Conservation (phyloP, 2,888 invertebrate genomes). For the Amblyteles armatorius region DNA sequence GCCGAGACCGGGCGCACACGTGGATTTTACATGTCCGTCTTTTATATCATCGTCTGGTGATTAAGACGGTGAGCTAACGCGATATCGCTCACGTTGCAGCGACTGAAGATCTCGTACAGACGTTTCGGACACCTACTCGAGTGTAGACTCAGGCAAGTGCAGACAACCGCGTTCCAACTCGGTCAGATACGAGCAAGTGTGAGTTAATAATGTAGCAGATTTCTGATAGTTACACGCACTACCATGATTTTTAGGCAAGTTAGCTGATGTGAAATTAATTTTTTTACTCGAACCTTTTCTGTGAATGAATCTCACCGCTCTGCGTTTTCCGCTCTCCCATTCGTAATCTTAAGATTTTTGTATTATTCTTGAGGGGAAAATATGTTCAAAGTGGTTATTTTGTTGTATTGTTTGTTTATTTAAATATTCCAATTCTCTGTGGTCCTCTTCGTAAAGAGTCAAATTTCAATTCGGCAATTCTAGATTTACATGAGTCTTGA, state of each 20-base stretch:
- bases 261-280: too few species aligned
- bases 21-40: slow-evolving; percentile 49
- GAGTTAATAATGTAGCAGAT: neutral
- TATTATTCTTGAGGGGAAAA: too few species aligned
- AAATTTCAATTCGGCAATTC: too few species aligned
- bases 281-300: too few species aligned
- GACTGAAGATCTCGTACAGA: neutral
- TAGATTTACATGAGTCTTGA: too few species aligned
- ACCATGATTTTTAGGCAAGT: neutral
- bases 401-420: too few species aligned
- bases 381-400: too few species aligned
- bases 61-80: slow-evolving; percentile 56
- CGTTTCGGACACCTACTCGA: neutral
- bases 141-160: neutral
- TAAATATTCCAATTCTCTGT: too few species aligned
- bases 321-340: too few species aligned
- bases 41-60: slow-evolving; percentile 66
- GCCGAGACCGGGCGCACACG: slow-evolving; percentile 55
- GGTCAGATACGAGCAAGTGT: neutral
- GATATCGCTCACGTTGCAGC: slow-evolving; percentile 1
- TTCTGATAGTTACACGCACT: neutral
- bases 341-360: too few species aligned
- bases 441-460: too few species aligned
- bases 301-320: too few species aligned
- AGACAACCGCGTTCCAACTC: neutral